phyloP scores from a whole-genome alignment of 2,888 invertebrate genomes.

The Idaea straminata region DNA sequence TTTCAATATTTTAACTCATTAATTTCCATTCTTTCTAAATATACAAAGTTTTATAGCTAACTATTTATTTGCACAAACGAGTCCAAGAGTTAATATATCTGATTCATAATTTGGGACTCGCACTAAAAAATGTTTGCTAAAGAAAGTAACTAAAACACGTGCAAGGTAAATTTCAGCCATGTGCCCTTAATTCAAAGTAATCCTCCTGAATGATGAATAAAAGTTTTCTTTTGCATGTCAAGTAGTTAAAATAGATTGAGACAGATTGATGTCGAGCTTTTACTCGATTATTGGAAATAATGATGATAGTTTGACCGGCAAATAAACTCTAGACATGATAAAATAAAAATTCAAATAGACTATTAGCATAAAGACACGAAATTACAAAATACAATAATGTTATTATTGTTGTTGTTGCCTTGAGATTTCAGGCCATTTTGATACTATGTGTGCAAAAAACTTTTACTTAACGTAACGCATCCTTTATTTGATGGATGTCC shows the following conservation, averaged over 20 bases:
- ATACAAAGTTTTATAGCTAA: neutral
- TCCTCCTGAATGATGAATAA: neutral
- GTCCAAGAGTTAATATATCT: neutral
- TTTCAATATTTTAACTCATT: neutral
- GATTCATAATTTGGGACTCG: neutral
- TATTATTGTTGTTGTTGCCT: neutral
- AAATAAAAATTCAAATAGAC: neutral
- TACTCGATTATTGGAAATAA: neutral
- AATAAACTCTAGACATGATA: neutral
- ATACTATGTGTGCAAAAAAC: neutral
- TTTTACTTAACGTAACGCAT: neutral
- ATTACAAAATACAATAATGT: neutral
- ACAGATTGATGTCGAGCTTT: neutral
- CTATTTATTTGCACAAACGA: neutral
- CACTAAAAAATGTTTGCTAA: neutral
- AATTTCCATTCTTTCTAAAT: neutral
- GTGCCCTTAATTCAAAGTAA: neutral
- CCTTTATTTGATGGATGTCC: neutral
- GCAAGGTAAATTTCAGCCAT: neutral
- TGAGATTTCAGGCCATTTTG: neutral
- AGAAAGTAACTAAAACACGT: neutral
- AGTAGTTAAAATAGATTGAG: neutral
- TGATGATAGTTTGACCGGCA: neutral
- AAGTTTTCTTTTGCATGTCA: neutral
- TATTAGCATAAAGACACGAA: neutral